Evolutionary conservation across 2,888 invertebrate genomes (phyloP).

Genomic region (Mechanitis mazaeus): DNA sequence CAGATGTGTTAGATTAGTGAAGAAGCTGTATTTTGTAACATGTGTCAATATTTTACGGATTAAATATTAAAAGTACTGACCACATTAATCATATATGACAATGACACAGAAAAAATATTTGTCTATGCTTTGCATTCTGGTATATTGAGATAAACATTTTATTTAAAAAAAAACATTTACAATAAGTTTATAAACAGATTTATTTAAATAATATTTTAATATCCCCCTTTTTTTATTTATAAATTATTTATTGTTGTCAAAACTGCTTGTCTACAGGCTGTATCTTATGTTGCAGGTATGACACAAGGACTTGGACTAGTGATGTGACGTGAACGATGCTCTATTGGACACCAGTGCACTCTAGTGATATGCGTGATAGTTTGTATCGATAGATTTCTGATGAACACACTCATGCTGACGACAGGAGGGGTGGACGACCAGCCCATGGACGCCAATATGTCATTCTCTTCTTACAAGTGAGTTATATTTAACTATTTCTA

Average conservation of each 20-base stretch:
- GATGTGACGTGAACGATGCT: constrained; percentile 40
- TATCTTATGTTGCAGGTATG: constrained; percentile 44
- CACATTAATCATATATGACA: constrained; percentile 21
- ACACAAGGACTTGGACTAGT: constrained; percentile 46
- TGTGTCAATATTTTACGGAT: constrained; percentile 30
- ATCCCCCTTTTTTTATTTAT: background rate
- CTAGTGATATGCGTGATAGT: background rate
- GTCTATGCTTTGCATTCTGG: background rate
- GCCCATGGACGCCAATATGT: constrained; percentile 66
- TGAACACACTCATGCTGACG: constrained; percentile 74
- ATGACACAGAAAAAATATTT: constrained; percentile 18
- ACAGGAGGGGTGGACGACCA: constrained; percentile 67
- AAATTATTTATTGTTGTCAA: background rate
- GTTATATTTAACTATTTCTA: constrained; percentile 32
- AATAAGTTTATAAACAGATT: background rate
- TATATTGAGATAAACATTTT: background rate
- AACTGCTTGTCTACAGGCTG: background rate
- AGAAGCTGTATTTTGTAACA: constrained; percentile 36
- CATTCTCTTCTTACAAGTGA: constrained; percentile 71
- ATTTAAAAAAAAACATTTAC: background rate
- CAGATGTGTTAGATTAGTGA: constrained; percentile 47
- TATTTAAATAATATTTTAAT: too few relatives aligned
- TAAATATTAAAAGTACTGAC: constrained; percentile 18
- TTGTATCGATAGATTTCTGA: constrained; percentile 40
- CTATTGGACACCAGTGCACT: constrained; percentile 9